A percentile compares a stretch with the other conserved stretches of the same genome.
Evolutionary conservation across 2,888 invertebrate species (phyloP).

Genomic region (Leucophora obtusa): DNA sequence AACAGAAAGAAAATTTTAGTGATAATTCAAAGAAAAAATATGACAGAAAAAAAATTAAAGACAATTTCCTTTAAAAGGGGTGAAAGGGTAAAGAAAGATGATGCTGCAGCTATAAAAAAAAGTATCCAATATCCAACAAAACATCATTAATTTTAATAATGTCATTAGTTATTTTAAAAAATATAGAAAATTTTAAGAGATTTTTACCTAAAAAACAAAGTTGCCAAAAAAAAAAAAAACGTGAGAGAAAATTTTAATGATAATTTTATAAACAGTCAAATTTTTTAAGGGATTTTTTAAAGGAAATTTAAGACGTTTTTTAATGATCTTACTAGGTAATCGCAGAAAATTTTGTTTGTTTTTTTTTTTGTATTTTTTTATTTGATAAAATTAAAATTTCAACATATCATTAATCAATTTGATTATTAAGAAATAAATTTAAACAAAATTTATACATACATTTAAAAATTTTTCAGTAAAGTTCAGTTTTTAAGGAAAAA

Average conservation of each 20-base stretch:
- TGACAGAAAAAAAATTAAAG: constrained; percentile 22
- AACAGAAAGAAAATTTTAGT: constrained; percentile 7
- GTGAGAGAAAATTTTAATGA: constrained; percentile 31
- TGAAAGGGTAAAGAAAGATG: neutral
- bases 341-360: constrained; percentile 1
- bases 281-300: neutral
- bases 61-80: constrained; percentile 7
- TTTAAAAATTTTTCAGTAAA: no score
- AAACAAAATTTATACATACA: no score
- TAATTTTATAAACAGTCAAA: constrained; percentile 1
- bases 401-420: constrained; percentile 52
- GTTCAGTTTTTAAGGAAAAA: no score
- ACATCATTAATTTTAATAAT: constrained; percentile 76
- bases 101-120: constrained; percentile 1
- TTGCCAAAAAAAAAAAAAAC: neutral
- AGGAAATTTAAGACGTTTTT: constrained; percentile 34
- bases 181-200: constrained; percentile 2
- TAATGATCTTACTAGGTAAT: constrained; percentile 16
- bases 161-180: constrained; percentile 69
- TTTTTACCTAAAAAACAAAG: constrained; percentile 29
- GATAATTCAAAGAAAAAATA: constrained; percentile 3
- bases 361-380: constrained; percentile 20
- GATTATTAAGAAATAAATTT: constrained; percentile 35
- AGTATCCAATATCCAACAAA: constrained; percentile 66
- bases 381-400: constrained; percentile 15